These are phyloP conservation scores for Tuberolachnus salignus DNA, from an alignment of 2,888 invertebrate species.

Conservation along the genomic window DNA sequence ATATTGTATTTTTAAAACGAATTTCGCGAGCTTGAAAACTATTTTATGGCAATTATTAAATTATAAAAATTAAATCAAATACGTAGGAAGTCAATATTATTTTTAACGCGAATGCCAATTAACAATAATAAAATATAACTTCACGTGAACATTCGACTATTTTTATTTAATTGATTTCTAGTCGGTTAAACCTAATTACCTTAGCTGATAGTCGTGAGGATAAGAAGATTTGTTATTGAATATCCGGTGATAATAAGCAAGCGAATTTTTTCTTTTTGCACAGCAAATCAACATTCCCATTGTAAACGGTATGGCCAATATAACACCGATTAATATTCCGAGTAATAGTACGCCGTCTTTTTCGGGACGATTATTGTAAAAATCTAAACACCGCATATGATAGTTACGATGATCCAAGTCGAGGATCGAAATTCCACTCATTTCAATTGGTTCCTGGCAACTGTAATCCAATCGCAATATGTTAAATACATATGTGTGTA, in stretches of 20 bases:
- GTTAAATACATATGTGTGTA: not conserved
- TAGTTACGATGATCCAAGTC: constrained; percentile 67
- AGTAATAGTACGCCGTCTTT: constrained; percentile 73
- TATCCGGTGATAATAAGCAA: constrained; percentile 46
- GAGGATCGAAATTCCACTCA: constrained; percentile 68
- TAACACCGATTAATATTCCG: constrained; percentile 69
- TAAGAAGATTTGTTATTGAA: constrained; percentile 16
- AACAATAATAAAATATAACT: too few species aligned
- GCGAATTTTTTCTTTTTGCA: constrained; percentile 30
- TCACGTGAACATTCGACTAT: too few species aligned
- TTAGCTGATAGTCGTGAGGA: constrained; percentile 29
- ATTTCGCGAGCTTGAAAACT: too few species aligned
- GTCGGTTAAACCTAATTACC: too few species aligned
- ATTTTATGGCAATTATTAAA: too few species aligned
- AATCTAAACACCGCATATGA: constrained; percentile 72
- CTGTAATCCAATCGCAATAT: constrained; percentile 61
- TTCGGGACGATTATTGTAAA: constrained; percentile 71
- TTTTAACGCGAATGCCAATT: too few species aligned
- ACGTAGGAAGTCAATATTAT: too few species aligned
- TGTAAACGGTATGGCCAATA: constrained; percentile 73
- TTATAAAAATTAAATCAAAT: too few species aligned
- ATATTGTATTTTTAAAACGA: too few species aligned
- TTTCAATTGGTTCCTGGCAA: constrained; percentile 73
- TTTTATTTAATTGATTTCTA: too few species aligned
- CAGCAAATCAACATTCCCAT: constrained; percentile 68